Conservation (phyloP, 2,797 vertebrate genomes). For the Coracias cyanogaster region DNA sequence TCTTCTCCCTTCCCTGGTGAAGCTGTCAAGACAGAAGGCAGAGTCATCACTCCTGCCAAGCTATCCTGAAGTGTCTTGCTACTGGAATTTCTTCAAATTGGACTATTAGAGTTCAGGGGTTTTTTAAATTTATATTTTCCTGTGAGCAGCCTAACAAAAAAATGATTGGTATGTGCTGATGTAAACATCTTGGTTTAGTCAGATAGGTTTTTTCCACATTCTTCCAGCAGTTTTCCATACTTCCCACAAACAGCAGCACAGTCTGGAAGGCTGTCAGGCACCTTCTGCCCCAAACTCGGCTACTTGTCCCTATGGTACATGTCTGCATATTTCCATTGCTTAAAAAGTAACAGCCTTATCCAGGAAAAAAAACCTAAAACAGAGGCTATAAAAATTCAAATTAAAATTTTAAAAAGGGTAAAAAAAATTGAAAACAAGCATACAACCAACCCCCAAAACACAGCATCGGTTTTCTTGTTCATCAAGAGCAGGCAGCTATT, state of each 20-base stretch:
- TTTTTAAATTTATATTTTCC: not conserved
- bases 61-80: not conserved
- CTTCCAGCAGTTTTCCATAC: conserved; percentile 26
- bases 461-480: not conserved
- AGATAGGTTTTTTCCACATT: not conserved
- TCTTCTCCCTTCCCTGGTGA: not conserved
- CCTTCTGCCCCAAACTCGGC: not conserved
- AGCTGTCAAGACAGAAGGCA: not conserved
- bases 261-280: not conserved
- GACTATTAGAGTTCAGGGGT: not conserved
- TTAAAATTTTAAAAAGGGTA: not conserved
- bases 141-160: conserved; percentile 32
- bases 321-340: not conserved
- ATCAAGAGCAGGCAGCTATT: not conserved
- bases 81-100: conserved; percentile 24
- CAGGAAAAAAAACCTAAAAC: not conserved
- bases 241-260: conserved; percentile 58
- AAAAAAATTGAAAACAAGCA: not conserved
- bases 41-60: not conserved
- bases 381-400: not conserved
- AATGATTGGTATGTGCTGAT: conserved; percentile 63
- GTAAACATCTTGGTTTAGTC: conserved; percentile 65
- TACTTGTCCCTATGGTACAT: not conserved
- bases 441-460: not conserved
- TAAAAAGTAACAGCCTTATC: not conserved